Conservation (phyloP, 1,140 invertebrate genomes). For the Anastrepha ludens region DNA sequence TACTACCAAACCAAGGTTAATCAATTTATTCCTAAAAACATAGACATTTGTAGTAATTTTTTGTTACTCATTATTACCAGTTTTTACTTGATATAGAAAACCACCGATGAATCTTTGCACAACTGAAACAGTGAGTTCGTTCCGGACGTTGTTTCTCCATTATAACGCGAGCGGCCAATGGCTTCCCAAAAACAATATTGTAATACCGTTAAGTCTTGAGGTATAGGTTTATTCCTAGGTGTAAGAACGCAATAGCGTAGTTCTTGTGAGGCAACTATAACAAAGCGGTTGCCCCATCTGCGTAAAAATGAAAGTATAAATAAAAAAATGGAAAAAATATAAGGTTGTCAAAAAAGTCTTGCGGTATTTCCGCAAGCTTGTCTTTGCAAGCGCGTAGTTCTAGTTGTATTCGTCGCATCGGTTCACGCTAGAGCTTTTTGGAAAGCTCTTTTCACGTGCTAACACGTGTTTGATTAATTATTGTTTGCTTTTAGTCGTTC, state of each 20-base stretch:
- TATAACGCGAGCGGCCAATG: conserved; percentile 83
- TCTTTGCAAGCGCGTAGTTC: no score
- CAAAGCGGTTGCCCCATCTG: conserved; percentile 79
- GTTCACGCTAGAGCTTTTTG: no score
- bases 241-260: conserved; percentile 78
- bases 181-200: conserved; percentile 86
- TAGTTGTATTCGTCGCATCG: no score
- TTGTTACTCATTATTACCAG: not conserved
- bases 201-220: conserved; percentile 76
- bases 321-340: not conserved
- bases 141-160: conserved; percentile 84
- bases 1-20: conserved; percentile 58
- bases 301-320: not conserved
- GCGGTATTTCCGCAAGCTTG: no score
- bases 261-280: conserved; percentile 84
- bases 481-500: no score
- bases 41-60: not conserved
- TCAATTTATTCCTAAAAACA: conserved; percentile 62
- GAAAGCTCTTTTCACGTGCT: no score
- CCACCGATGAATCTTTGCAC: conserved; percentile 75
- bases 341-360: no score
- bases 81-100: conserved; percentile 68
- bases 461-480: no score
- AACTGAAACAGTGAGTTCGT: conserved; percentile 75
- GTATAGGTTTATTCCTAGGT: conserved; percentile 70